These are phyloP conservation scores for Pluvianellus socialis DNA, from an alignment of 2,113 vertebrate genomes.

Conservation along the genomic window DNA sequence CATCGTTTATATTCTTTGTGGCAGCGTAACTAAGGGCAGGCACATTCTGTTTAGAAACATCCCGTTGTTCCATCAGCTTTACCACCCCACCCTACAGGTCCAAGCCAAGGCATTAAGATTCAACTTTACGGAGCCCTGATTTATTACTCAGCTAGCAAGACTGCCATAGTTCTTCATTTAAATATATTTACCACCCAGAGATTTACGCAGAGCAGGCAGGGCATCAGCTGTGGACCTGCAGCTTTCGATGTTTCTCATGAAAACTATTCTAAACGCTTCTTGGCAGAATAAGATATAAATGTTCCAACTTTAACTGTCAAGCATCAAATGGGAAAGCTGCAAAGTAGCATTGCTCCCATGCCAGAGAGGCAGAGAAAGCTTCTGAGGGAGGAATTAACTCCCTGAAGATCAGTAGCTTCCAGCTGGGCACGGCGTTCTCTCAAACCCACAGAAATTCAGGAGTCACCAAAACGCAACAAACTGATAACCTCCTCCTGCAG, in stretches of 20 bases:
- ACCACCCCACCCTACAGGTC: constrained; percentile 4
- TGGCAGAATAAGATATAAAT: neutral
- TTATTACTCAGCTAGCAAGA: neutral
- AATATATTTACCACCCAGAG: neutral
- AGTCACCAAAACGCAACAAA: neutral
- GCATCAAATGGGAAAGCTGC: neutral
- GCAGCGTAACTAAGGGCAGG: constrained; percentile 43
- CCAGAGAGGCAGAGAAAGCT: neutral
- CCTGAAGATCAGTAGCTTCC: neutral
- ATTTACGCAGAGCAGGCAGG: neutral
- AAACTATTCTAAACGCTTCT: neutral
- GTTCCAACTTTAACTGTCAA: neutral
- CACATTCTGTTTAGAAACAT: constrained; percentile 49
- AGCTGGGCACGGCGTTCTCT: neutral
- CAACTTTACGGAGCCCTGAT: neutral
- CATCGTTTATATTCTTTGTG: constrained; percentile 16
- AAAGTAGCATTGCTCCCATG: neutral
- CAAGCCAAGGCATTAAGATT: constrained; percentile 41
- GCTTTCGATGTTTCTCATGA: neutral
- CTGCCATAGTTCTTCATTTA: neutral
- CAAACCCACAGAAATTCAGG: neutral
- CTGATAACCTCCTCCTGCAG: neutral
- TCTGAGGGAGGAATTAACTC: neutral
- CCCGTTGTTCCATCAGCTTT: neutral
- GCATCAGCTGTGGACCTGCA: neutral